Percentiles rank a stretch among this genome's conserved stretches.
Evolutionary conservation across 1,140 invertebrate species (phyloP).

Genomic region (Diorhabda elongata): DNA sequence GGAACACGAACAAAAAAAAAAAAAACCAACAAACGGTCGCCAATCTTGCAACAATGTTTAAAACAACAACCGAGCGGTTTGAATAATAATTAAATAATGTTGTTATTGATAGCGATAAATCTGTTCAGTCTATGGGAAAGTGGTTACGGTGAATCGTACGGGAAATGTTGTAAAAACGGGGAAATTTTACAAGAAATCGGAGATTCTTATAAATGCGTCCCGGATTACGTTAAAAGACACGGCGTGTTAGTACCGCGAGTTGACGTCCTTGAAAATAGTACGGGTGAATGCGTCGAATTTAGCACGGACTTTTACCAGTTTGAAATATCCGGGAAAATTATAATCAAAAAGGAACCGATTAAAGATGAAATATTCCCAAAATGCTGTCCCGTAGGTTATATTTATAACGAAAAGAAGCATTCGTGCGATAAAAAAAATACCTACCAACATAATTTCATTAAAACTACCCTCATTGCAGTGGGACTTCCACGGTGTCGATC

Average conservation of each 20-base stretch:
- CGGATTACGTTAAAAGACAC: not conserved
- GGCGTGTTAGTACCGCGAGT: not conserved
- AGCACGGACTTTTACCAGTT: not conserved
- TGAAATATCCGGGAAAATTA: not conserved
- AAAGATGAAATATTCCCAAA: constrained; percentile 20
- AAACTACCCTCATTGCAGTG: constrained; percentile 23
- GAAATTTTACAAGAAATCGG: not conserved
- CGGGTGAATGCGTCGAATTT: not conserved
- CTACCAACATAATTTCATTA: not conserved
- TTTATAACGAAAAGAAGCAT: constrained; percentile 24
- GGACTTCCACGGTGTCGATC: constrained; percentile 27
- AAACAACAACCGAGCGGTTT: not conserved
- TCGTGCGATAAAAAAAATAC: constrained; percentile 19
- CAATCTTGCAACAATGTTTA: no score
- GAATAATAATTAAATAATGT: not conserved
- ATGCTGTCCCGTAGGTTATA: constrained; percentile 29
- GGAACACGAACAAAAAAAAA: not conserved
- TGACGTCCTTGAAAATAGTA: no score
- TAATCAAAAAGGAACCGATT: not conserved
- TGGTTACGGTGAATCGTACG: not conserved
- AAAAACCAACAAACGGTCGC: no score
- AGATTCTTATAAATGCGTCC: not conserved
- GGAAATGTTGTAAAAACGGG: not conserved
- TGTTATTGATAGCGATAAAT: not conserved
- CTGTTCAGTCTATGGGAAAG: not conserved